Percentiles rank a stretch among this genome's conserved stretches.
phyloP scores from a whole-genome alignment of 1,140 invertebrate genomes.

The Lysiphlebus fabarum region DNA sequence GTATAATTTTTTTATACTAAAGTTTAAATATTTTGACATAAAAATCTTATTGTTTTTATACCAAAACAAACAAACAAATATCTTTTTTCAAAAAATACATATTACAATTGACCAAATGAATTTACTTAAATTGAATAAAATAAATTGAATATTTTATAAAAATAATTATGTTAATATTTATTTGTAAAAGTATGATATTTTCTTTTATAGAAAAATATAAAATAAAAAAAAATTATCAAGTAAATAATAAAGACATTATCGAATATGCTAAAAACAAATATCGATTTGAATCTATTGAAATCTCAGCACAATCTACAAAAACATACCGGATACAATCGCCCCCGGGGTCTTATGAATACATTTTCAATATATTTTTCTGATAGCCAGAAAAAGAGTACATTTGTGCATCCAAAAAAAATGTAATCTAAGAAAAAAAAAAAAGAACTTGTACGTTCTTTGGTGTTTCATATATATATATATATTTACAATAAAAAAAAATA shows the following conservation, averaged over 20 bases:
- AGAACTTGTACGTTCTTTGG: background rate
- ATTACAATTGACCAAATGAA: too few species aligned
- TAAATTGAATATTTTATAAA: too few species aligned
- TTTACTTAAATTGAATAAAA: too few species aligned
- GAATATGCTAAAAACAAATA: background rate
- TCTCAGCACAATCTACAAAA: conserved; percentile 21
- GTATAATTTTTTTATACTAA: too few species aligned
- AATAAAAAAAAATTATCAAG: background rate
- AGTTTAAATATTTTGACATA: too few species aligned
- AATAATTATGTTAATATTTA: too few species aligned
- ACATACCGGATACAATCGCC: conserved; percentile 23
- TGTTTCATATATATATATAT: background rate
- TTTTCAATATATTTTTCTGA: conserved; percentile 23
- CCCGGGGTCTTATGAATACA: conserved; percentile 31
- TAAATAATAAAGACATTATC: background rate
- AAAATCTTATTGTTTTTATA: too few species aligned
- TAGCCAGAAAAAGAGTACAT: background rate
- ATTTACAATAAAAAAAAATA: background rate
- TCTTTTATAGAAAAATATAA: too few species aligned
- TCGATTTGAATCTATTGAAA: background rate
- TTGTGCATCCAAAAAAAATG: conserved; percentile 8
- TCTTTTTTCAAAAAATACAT: too few species aligned
- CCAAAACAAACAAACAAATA: too few species aligned
- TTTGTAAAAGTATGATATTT: too few species aligned
- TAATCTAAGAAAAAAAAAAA: background rate